Conservation (phyloP, 1,140 invertebrate genomes). For the Thaumatotibia leucotreta region DNA sequence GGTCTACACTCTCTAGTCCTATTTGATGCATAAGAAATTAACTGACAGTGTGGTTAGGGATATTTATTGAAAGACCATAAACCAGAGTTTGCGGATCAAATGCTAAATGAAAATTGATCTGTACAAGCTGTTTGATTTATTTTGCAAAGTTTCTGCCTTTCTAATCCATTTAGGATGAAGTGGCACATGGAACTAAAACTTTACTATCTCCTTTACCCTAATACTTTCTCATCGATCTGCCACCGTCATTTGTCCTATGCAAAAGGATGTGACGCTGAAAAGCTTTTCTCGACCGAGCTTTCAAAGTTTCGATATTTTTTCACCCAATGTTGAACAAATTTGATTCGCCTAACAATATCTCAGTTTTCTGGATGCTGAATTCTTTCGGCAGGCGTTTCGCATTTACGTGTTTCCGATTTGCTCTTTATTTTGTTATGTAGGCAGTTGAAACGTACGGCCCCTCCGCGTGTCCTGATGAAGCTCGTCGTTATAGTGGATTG, state of each 20-base stretch:
- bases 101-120: background rate
- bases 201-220: background rate
- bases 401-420: slow-evolving; percentile 10
- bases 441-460: background rate
- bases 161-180: too few species aligned
- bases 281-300: background rate
- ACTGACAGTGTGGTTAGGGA: background rate
- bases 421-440: slow-evolving; percentile 1
- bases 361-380: background rate
- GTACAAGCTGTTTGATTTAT: too few species aligned
- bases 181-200: too few species aligned
- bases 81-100: background rate
- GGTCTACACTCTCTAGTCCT: background rate
- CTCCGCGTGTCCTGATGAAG: background rate
- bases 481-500: background rate
- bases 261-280: background rate
- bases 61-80: background rate
- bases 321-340: slow-evolving; percentile 1
- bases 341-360: background rate
- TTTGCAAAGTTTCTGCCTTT: too few species aligned
- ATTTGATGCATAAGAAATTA: background rate
- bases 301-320: background rate
- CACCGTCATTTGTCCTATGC: background rate
- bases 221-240: background rate
- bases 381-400: background rate